A percentile compares a stretch with the other conserved stretches of the same genome.
Evolutionary conservation across 2,888 invertebrate genomes (phyloP).

Genomic region (Formica aserva): DNA sequence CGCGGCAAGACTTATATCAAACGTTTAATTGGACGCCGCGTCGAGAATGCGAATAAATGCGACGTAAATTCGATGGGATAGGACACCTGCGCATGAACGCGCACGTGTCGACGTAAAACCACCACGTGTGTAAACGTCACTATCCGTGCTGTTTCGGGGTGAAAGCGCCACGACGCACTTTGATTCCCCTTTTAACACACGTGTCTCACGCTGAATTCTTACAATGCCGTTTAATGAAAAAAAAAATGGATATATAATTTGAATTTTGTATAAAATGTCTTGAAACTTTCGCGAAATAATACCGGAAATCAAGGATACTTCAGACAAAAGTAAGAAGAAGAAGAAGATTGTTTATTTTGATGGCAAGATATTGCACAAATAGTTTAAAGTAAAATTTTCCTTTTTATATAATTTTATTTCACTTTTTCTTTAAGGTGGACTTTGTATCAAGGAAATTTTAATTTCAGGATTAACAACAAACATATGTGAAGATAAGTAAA

Average conservation of each 20-base stretch:
- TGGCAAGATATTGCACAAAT: not conserved
- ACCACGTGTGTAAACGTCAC: slow-evolving; percentile 7
- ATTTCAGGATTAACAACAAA: not conserved
- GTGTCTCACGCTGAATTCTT: not conserved
- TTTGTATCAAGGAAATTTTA: not conserved
- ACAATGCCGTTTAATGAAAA: not conserved
- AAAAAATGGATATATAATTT: not conserved
- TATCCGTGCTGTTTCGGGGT: not conserved
- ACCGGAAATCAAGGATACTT: not conserved
- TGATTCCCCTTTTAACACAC: not conserved
- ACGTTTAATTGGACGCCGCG: slow-evolving; percentile 74
- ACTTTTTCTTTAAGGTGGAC: not conserved
- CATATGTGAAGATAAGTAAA: not conserved
- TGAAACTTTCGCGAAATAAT: not conserved
- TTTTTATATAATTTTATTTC: not conserved
- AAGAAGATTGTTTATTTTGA: not conserved
- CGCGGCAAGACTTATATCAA: slow-evolving; percentile 66
- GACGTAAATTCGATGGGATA: slow-evolving; percentile 72
- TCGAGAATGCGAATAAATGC: slow-evolving; percentile 66
- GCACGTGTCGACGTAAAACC: slow-evolving; percentile 18
- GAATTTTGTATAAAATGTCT: not conserved
- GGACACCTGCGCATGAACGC: slow-evolving; percentile 34
- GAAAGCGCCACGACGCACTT: not conserved
- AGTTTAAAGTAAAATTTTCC: not conserved
- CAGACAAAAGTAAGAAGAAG: not conserved